A percentile compares a stretch with the other conserved stretches of the same genome.
Evolutionary conservation across 2,113 vertebrate genomes (phyloP).

Genomic region (Hystrix brachyura): DNA sequence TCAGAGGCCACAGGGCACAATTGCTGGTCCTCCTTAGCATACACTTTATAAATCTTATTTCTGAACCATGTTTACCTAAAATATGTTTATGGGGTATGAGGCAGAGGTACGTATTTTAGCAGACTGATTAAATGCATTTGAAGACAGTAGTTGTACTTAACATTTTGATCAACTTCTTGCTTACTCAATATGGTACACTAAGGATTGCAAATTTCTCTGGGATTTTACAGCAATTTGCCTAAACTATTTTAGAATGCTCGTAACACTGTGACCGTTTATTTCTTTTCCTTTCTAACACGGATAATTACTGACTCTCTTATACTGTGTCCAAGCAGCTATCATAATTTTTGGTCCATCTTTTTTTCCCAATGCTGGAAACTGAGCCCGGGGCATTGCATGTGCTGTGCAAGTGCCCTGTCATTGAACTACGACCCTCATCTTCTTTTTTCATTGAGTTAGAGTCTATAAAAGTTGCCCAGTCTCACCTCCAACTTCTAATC

Average conservation of each 20-base stretch:
- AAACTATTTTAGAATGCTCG: background rate
- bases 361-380: background rate
- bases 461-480: background rate
- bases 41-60: background rate
- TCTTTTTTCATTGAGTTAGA: background rate
- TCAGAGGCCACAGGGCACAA: background rate
- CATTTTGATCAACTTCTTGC: background rate
- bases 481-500: background rate
- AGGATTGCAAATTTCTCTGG: background rate
- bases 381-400: background rate
- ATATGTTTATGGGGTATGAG: background rate
- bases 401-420: too few species aligned
- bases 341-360: background rate
- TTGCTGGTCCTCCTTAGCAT: background rate
- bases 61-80: background rate
- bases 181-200: background rate
- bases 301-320: background rate
- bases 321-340: background rate
- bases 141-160: background rate
- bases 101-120: background rate
- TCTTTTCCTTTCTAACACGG: background rate
- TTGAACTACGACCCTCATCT: background rate
- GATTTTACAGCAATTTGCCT: background rate
- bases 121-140: background rate
- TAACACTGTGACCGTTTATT: background rate